These are phyloP conservation scores for Lypha dubia DNA, from an alignment of 2,888 invertebrate genomes.

Conservation along the genomic window DNA sequence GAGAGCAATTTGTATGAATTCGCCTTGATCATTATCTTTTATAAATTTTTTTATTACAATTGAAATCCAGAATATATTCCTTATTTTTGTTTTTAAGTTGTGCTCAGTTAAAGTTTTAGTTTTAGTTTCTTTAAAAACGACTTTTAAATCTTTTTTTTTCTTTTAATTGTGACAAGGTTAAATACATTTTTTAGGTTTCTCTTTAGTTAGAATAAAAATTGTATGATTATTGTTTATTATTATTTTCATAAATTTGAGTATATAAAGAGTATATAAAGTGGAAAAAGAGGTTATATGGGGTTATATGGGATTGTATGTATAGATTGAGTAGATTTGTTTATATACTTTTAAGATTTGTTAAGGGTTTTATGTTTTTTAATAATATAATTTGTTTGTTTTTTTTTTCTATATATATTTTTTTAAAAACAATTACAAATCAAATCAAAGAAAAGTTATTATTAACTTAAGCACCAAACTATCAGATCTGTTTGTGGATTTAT, in stretches of 20 bases:
- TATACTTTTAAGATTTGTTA: conserved; percentile 52
- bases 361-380: no score
- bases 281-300: conserved; percentile 55
- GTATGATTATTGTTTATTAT: conserved; percentile 2
- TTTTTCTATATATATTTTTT: conserved; percentile 7
- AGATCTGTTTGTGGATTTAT: conserved; percentile 13
- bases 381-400: conserved; percentile 38
- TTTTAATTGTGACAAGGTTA: conserved; percentile 66
- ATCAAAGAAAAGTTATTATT: conserved; percentile 44
- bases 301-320: conserved; percentile 56
- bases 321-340: conserved; percentile 65
- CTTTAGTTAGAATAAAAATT: conserved; percentile 28
- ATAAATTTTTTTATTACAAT: neutral
- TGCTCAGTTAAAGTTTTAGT: conserved; percentile 63
- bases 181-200: conserved; percentile 54
- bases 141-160: conserved; percentile 10
- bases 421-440: conserved; percentile 41
- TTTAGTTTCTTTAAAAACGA: conserved; percentile 39
- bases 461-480: conserved; percentile 70
- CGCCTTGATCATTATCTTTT: no score
- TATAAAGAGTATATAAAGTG: conserved; percentile 41
- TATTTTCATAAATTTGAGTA: conserved; percentile 59
- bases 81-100: conserved; percentile 53
- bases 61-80: conserved; percentile 37
- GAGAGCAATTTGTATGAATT: no score